A percentile compares a stretch with the other conserved stretches of the same genome.
These are phyloP conservation scores for Aldabrachelys gigantea DNA, from an alignment of 2,113 vertebrate genomes.

Conservation along the genomic window DNA sequence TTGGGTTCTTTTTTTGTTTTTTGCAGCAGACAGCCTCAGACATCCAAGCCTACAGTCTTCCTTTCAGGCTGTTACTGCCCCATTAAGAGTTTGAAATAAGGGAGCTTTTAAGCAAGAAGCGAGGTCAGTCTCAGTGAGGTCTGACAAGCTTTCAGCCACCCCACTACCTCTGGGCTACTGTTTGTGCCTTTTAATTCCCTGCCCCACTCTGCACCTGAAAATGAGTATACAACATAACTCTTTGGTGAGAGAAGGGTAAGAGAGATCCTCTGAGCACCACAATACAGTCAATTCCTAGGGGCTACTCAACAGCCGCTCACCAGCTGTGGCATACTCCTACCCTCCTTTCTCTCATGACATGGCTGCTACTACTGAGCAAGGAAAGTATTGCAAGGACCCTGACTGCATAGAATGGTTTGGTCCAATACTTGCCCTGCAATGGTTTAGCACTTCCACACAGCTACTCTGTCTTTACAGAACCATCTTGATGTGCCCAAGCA, in stretches of 20 bases:
- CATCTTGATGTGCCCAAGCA: background rate
- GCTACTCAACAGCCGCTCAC: background rate
- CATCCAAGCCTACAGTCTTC: background rate
- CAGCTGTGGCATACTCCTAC: background rate
- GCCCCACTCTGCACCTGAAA: background rate
- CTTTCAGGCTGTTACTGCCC: background rate
- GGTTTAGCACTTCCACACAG: background rate
- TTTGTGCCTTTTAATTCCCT: accelerated
- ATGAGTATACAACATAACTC: background rate
- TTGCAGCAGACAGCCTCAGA: background rate
- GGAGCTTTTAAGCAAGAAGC: background rate
- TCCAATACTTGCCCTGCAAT: background rate
- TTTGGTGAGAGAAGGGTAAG: background rate
- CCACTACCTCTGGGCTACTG: background rate
- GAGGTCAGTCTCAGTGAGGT: background rate
- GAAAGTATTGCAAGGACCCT: background rate
- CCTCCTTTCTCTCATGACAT: background rate
- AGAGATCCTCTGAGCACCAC: background rate
- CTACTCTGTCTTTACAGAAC: background rate
- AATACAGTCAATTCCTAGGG: background rate
- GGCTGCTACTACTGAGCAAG: background rate
- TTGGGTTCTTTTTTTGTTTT: background rate
- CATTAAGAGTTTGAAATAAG: background rate
- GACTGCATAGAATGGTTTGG: background rate
- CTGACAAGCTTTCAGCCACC: too few relatives aligned